Evolutionary conservation across 2,113 vertebrate genomes (phyloP), one percentile per base, ranked within the genome.

Genomic region (Tauraco erythrolophus): DNA sequence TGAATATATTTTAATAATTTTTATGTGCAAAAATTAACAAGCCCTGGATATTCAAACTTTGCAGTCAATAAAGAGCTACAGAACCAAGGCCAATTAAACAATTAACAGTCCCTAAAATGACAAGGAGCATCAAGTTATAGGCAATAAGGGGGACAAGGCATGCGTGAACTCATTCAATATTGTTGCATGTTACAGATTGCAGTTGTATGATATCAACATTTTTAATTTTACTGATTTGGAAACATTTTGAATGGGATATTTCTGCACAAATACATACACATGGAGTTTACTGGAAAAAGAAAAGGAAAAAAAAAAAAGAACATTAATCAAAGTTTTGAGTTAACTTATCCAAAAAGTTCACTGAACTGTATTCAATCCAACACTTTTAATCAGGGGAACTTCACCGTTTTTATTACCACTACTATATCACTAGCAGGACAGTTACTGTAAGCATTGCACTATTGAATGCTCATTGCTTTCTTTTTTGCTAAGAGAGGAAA

Each of bases 171-270:
- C 30, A 75, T 43, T 58, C 37, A 41, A 14, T 18, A 23, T 3
- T 39, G 4, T 41, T 65, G 37, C 35, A 48, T 45, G 4, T 87
- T 41, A 85, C 21, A 79, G 60, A 71, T 15, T 45, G 19, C 8
- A 91, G 33, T 45, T 3, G 6, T 54, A 45, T 3, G 1, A 70
- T 39, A 46, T 2, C 33, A 75, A 18, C 0, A 18, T 31, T 60
- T 82, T 64, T 21, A 31, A 57, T 83, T 90, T 81, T 70, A 58
- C 4, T 25, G 4, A 31, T 75, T 61, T 69, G 19, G 22, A 76
- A 91, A 41, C 0, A 50, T 50, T 80, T 86, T 64, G 31, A 79
- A 37, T 43, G 3, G 10, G 9, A 14, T 27, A 9, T 45, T 89
- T 66, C 50, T 62, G 31, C 21, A 86, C 30, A 91, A 86, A 58